These are phyloP conservation scores for Strongylocentrotus purpuratus DNA, from an alignment of 35 echinoderm and acorn worm species.

Conservation along the genomic window DNA sequence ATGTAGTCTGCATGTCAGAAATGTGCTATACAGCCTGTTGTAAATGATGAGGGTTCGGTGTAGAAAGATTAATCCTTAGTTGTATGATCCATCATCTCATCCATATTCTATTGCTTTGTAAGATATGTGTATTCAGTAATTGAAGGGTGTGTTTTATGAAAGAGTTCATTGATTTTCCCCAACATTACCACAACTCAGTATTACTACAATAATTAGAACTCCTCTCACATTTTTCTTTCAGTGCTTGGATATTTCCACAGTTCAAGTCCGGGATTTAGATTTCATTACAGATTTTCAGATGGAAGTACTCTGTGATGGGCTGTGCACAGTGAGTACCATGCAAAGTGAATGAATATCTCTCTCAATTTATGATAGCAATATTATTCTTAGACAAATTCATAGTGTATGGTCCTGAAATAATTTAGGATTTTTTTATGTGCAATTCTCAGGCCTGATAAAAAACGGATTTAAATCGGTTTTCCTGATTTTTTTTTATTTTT, in stretches of 20 bases:
- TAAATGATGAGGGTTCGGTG: neutral
- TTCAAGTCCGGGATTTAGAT: slow-evolving; percentile 81
- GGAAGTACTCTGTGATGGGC: slow-evolving; percentile 65
- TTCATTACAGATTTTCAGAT: slow-evolving; percentile 90
- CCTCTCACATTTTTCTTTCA: slow-evolving; percentile 53
- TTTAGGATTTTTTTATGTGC: no score
- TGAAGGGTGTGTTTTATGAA: no score
- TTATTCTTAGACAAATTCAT: no score
- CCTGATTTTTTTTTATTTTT: no score
- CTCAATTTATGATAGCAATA: neutral
- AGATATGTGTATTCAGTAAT: no score
- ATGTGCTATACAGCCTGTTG: neutral
- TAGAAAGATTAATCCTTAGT: neutral
- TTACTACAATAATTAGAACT: no score
- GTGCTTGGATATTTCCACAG: slow-evolving; percentile 87
- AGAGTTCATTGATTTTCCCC: no score
- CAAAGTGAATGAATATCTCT: neutral
- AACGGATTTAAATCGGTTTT: no score
- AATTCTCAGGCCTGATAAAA: no score
- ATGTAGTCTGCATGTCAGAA: neutral
- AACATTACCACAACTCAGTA: no score
- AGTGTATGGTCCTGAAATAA: no score
- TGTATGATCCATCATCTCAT: neutral
- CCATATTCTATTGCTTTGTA: no score
- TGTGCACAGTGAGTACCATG: slow-evolving; percentile 83